Percentiles rank a stretch among this genome's conserved stretches.
phyloP scores from a whole-genome alignment of 2,113 vertebrate genomes.

The Theropithecus gelada region DNA sequence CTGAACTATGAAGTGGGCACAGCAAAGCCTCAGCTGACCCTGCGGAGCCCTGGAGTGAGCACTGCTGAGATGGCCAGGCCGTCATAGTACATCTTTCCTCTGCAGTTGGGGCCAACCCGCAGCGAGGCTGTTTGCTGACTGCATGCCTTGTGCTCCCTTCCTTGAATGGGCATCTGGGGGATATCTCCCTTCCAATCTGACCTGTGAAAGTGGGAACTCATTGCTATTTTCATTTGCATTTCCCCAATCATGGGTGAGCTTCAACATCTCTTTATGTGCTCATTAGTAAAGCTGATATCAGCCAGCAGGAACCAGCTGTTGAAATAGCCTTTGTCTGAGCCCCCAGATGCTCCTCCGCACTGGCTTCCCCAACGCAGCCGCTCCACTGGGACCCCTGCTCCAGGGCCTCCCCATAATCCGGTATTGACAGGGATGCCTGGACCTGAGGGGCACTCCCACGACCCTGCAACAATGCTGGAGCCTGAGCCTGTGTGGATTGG shows the following conservation, averaged over 20 bases:
- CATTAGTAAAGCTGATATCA: not conserved
- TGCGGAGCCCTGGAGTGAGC: fast-evolving
- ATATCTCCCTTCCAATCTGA: not conserved
- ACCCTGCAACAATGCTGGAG: not conserved
- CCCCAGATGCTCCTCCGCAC: not conserved
- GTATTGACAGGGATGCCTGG: not conserved
- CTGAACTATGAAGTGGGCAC: not conserved
- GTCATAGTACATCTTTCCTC: too few species aligned
- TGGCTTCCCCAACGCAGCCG: not conserved
- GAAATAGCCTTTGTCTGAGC: not conserved
- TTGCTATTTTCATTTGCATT: not conserved
- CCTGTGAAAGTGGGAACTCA: not conserved
- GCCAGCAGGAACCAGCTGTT: not conserved
- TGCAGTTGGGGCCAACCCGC: not conserved
- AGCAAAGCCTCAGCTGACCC: not conserved
- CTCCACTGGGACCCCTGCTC: not conserved
- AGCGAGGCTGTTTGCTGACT: too few species aligned
- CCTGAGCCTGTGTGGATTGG: not conserved
- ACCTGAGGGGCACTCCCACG: too few species aligned
- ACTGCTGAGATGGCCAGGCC: not conserved
- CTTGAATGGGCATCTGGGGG: too few species aligned
- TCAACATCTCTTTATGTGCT: not conserved
- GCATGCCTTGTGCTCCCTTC: not conserved
- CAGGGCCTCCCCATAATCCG: not conserved
- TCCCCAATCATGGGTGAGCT: not conserved